Base-by-base conservation (phyloP, 2,797 vertebrate species). In the Dipus sagitta region DNA sequence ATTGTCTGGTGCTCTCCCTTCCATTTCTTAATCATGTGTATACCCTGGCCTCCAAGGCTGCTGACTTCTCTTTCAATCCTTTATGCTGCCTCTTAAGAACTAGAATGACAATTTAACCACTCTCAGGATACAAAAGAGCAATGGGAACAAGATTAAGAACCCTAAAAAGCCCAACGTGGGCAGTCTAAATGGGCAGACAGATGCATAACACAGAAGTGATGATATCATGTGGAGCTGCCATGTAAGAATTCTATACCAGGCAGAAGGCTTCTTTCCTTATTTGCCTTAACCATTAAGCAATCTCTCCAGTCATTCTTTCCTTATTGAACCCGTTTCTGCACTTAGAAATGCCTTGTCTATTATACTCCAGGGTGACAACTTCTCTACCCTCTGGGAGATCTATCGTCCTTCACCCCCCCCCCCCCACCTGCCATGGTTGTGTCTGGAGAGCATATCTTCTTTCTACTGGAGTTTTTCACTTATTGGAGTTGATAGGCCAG, bases 231-330 rank as follows among this genome's bases (percentile, higher is more conserved):
- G 14, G 34, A 38, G 75, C 1, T 0, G 75, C 32, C 5, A 4
- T 4, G 1, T 1, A 15, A 54, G 2, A 12, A 67, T 1, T 15
- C 14, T 32, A 7, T 54, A 0, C 8, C 0, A 24, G 34, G 10
- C 3, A 0, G 0, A 0, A 65, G 32, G 42, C 0, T 2, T 4
- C 8, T 14, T 52, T 24, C 60, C 47, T 38, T 38, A 38, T 5
- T 14, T 52, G 20, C 60, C 47, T 38, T 38, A 38, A 38, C 38
- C 38, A 38, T 6, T 38, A 38, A 38, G 38, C 3, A 38, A 38
- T 6, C 38, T 38, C 38, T 38, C 38, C 38, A 38, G 38, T 6
- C 38, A 3, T 38, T 38, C 38, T 38, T 38, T 38, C 38, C 38
- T 38, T 38, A 38, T 38, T 38, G 38, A 38, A 10, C 32, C 9